Conservation (phyloP, 2,113 vertebrate species). For the Astur gentilis region DNA sequence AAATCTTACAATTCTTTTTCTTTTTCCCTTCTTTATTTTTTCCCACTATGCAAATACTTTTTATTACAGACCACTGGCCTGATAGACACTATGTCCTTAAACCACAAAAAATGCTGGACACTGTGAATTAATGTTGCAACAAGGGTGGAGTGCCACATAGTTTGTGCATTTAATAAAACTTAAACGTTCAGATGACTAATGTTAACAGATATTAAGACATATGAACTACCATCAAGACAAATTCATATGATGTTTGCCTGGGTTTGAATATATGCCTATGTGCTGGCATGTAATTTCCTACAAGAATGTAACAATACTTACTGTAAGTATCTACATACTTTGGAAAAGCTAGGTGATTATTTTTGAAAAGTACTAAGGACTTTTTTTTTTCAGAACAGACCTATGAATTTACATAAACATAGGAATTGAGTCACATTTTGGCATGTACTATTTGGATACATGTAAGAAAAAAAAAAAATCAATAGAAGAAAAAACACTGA, state of each 20-base stretch:
- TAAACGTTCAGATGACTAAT: background rate
- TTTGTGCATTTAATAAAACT: conserved; percentile 29
- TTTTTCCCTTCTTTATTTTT: background rate
- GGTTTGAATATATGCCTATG: background rate
- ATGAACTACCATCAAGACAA: background rate
- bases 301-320: background rate
- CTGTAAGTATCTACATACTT: background rate
- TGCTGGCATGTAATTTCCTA: background rate
- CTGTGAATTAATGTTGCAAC: background rate
- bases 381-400: background rate
- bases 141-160: conserved; percentile 19
- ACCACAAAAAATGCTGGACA: background rate
- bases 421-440: conserved; percentile 5
- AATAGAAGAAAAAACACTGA: background rate
- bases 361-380: background rate
- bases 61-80: background rate
- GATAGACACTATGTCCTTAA: background rate
- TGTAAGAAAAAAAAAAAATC: background rate
- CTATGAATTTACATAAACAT: background rate
- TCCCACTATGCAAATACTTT: background rate
- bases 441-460: background rate
- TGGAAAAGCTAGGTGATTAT: background rate
- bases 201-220: background rate
- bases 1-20: background rate
- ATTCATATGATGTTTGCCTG: background rate